Conservation (phyloP, 2,113 vertebrate species). For the Pimephales promelas region DNA sequence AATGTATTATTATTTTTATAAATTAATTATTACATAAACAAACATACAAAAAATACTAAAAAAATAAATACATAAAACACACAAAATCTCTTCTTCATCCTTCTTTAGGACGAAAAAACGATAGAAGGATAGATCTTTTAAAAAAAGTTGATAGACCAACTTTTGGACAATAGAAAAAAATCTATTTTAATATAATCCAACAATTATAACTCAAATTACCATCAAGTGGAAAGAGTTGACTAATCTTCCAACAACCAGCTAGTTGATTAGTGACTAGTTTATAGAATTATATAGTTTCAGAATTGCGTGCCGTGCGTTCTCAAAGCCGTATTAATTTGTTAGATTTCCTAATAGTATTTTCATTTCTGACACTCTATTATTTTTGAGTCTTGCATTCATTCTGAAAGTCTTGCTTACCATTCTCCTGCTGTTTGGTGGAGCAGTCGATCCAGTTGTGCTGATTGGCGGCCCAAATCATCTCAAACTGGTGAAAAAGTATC, state of each 20-base stretch:
- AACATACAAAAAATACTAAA: no score
- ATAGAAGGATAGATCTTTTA: no score
- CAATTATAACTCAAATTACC: not conserved
- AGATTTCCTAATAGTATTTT: not conserved
- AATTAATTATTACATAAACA: no score
- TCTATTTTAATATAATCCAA: not conserved
- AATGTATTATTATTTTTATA: not conserved
- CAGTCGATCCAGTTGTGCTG: constrained; percentile 99
- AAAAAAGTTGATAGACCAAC: no score
- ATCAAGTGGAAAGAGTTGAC: no score
- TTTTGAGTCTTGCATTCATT: no score
- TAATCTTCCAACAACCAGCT: no score
- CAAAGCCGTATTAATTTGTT: not conserved
- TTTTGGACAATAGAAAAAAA: not conserved
- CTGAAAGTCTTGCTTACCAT: constrained; percentile 78
- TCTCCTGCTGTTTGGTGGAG: constrained; percentile 98
- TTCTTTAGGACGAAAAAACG: no score
- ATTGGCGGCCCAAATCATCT: constrained; percentile 99
- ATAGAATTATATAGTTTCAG: not conserved
- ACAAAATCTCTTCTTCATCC: not conserved
- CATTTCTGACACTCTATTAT: not conserved
- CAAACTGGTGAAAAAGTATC: constrained; percentile 96
- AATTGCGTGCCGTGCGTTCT: not conserved
- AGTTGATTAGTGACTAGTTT: no score
- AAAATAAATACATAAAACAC: not conserved